Evolutionary conservation across 2,797 vertebrate species (phyloP).

Genomic region (Cygnus olor): DNA sequence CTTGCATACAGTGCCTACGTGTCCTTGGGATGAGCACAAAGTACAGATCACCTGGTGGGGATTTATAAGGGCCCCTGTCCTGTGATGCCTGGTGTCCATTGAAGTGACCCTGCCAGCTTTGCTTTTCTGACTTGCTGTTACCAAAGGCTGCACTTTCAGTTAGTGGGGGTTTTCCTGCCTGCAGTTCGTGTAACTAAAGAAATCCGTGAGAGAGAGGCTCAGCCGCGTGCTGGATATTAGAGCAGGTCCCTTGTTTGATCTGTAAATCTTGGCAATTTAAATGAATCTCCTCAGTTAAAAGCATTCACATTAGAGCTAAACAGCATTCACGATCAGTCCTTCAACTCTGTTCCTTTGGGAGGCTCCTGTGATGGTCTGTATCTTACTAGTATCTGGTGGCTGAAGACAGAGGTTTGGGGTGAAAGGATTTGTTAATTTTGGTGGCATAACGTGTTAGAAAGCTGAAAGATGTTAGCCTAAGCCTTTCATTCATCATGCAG

Average conservation of each 20-base stretch:
- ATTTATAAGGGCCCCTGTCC: not conserved
- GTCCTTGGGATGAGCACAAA: not conserved
- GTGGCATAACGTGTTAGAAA: not conserved
- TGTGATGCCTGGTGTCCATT: not conserved
- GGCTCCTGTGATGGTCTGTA: not conserved
- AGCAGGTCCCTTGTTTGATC: slow-evolving; percentile 21
- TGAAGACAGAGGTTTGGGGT: slow-evolving; percentile 2
- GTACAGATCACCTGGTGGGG: not conserved
- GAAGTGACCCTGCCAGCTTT: slow-evolving; percentile 30
- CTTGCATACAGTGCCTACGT: not conserved
- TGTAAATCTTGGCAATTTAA: not conserved
- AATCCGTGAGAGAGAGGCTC: not conserved
- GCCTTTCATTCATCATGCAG: not conserved
- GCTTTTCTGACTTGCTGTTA: not conserved
- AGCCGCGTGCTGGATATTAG: not conserved
- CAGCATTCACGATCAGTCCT: not conserved
- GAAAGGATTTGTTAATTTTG: not conserved
- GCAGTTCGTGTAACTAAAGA: not conserved
- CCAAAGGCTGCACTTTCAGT: not conserved
- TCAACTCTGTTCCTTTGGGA: not conserved
- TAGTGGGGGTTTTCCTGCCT: not conserved
- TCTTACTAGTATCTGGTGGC: not conserved
- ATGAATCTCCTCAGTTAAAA: not conserved
- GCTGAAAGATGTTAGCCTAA: slow-evolving; percentile 12
- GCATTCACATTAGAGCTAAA: not conserved